These are phyloP conservation scores for Tridacna gigas DNA, from an alignment of 2,888 invertebrate genomes.

Conservation along the genomic window DNA sequence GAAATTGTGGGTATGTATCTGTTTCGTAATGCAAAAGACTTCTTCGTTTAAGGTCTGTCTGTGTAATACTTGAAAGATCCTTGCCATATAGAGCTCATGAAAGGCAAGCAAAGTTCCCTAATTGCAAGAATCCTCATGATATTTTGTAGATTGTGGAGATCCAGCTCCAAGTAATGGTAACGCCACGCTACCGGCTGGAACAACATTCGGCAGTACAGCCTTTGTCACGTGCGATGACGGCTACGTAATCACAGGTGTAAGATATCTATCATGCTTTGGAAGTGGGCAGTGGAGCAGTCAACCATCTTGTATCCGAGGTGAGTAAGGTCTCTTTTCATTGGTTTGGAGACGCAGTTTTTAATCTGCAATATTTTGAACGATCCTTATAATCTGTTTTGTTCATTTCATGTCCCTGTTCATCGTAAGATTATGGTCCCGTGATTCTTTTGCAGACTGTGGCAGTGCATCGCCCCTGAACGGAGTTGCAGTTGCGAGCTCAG, in stretches of 20 bases:
- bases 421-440: constrained; percentile 15
- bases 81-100: too few species aligned
- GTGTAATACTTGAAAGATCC: too few species aligned
- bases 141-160: constrained; percentile 24
- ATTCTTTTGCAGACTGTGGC: constrained; percentile 12
- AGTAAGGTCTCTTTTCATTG: too few species aligned
- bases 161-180: constrained; percentile 24
- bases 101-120: too few species aligned
- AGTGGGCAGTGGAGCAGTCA: not conserved
- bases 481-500: not conserved
- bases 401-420: not conserved
- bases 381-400: not conserved
- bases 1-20: not conserved
- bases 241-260: not conserved
- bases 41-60: too few species aligned
- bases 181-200: constrained; percentile 14
- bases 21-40: too few species aligned
- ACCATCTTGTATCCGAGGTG: constrained; percentile 9
- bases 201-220: constrained; percentile 18
- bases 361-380: not conserved
- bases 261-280: not conserved
- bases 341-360: not conserved
- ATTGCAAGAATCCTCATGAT: not conserved
- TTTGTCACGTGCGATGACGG: constrained; percentile 9
- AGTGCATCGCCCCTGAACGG: constrained; percentile 20